Evolutionary conservation across 2,888 invertebrate species (phyloP).

Genomic region (Aleiodes leptofemur): DNA sequence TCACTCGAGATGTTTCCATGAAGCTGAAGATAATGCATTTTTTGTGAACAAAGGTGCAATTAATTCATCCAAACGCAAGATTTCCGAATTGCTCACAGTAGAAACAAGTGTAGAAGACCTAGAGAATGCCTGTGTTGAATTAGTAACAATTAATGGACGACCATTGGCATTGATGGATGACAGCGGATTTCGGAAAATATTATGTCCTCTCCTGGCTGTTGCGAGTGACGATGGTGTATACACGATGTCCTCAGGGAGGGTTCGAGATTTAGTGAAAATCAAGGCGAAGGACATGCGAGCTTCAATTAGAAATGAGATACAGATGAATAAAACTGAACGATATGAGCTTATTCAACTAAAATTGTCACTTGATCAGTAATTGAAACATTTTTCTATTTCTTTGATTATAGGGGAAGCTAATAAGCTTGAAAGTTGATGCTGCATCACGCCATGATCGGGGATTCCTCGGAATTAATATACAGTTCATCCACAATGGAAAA

Average conservation of each 20-base stretch:
- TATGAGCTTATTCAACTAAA: background rate
- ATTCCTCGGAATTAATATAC: slow-evolving; percentile 27
- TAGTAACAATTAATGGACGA: background rate
- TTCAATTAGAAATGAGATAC: background rate
- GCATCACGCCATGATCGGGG: background rate
- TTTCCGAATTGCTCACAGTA: background rate
- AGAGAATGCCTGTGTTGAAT: background rate
- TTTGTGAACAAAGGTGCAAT: too few relatives aligned
- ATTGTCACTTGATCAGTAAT: background rate
- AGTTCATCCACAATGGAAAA: background rate
- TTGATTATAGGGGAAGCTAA: slow-evolving; percentile 1
- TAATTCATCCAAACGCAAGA: background rate
- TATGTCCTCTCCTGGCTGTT: background rate
- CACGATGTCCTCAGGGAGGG: background rate
- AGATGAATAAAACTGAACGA: background rate
- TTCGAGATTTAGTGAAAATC: background rate
- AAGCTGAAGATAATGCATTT: too few relatives aligned
- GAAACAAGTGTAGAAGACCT: background rate
- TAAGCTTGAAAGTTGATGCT: slow-evolving; percentile 24
- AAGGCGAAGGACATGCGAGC: background rate
- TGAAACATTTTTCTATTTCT: background rate
- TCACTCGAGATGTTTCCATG: too few relatives aligned
- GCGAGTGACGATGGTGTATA: background rate
- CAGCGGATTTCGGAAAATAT: background rate
- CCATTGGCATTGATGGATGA: background rate